These are phyloP conservation scores for Malurus splendens DNA, from an alignment of 2,797 vertebrate species.

Conservation along the genomic window DNA sequence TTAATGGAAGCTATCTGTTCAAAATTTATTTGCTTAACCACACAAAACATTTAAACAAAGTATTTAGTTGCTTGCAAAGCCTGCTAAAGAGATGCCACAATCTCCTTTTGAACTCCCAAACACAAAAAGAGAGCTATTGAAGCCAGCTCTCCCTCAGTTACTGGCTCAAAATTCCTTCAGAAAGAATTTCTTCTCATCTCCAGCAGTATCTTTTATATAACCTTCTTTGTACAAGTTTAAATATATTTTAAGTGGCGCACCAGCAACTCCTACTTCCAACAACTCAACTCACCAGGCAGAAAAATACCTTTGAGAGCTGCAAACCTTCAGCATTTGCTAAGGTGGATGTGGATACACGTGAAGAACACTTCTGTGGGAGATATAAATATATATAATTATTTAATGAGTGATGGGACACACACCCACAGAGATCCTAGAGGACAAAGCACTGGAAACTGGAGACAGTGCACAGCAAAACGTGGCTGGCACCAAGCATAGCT, in stretches of 20 bases:
- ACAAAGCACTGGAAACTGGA: not conserved
- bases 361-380: not conserved
- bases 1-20: not conserved
- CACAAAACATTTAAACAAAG: constrained; percentile 17
- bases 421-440: not conserved
- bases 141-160: not conserved
- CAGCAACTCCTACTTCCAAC: not conserved
- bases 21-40: constrained; percentile 36
- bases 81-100: not conserved
- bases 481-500: not conserved
- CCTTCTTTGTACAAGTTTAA: not conserved
- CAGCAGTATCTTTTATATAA: constrained; percentile 5
- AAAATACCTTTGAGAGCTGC: not conserved
- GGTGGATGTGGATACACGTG: not conserved
- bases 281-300: not conserved
- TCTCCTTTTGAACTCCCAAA: constrained; percentile 13
- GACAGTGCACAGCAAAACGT: not conserved
- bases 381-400: not conserved
- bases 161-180: not conserved
- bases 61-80: not conserved
- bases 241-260: not conserved
- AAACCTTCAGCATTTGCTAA: not conserved
- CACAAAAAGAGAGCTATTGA: not conserved
- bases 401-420: not conserved
- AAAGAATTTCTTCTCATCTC: constrained; percentile 8